Evolutionary conservation across 2,888 invertebrate genomes (phyloP), one percentile per base, ranked within the genome.

Genomic region (Euclidia mi): DNA sequence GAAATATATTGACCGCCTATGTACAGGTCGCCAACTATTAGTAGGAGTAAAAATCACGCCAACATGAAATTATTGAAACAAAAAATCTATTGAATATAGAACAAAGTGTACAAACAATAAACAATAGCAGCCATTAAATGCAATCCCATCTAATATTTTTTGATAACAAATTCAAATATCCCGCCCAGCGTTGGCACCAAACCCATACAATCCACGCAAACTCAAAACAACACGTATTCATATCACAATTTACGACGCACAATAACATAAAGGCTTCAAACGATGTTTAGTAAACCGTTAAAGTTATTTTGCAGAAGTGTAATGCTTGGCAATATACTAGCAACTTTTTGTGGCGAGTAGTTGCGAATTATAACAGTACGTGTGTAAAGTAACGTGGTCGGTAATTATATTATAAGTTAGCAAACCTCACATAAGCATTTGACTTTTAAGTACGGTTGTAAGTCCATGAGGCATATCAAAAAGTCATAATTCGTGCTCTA

Each of bases 271-370:
- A 35, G 28, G 43, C 18, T 37, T 28, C 17, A 29, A 43, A 37
- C 37, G 37, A 43, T 50, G 49, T 49, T 49, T 28, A 50, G 43
- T 50, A 37, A 50, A 18, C 50, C 18, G 31, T 38, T 38, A 43
- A 50, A 44, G 18, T 50, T 50, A 43, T 37, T 29, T 18, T 14
- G 28, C 42, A n/a, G 9, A 31, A n/a, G n/a, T 49, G n/a, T 7
- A 40, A n/a, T n/a, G 11, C 20, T 6, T 3, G 2, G 7, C 9
- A 1, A 25, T 4, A 37, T 12, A 43, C 18, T 17, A 18, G 42
- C 12, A 7, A 43, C 29, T 50, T 37, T 29, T 18, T 31, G 29
- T 43, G 15, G 29, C 1, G 6, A 1, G 1, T 11, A 20, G 11
- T 20, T 25, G 6, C 4, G 7, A 1, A 25, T 3, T 3, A 25